phyloP scores from a whole-genome alignment of 2,888 invertebrate species.

The Scaptomyza tumidula region DNA sequence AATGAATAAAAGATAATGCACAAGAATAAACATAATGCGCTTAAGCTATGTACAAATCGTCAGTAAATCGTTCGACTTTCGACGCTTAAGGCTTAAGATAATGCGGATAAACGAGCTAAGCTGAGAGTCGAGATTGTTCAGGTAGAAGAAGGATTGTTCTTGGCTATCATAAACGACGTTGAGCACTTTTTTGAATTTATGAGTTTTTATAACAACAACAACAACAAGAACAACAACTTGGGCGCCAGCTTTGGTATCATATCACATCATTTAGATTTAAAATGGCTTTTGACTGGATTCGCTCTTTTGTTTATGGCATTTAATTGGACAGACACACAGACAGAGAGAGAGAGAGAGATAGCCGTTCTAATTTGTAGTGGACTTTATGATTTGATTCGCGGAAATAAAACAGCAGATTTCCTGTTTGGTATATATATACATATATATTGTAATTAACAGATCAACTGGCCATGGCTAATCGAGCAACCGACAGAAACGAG shows the following conservation, averaged over 20 bases:
- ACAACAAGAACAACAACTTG: conserved; percentile 12
- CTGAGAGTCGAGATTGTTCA: background rate
- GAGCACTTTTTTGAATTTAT: conserved; percentile 64
- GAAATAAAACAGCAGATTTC: conserved; percentile 46
- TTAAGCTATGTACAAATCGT: conserved; percentile 32
- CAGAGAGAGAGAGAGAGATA: conserved; percentile 40
- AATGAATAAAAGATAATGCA: background rate
- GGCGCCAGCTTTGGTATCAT: conserved; percentile 28
- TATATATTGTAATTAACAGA: conserved; percentile 80
- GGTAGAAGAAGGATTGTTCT: background rate
- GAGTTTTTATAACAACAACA: conserved; percentile 44
- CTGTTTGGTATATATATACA: background rate
- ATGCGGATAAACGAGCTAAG: conserved; percentile 56
- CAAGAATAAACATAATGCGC: background rate
- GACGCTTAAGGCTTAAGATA: conserved; percentile 62
- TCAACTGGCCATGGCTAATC: conserved; percentile 84
- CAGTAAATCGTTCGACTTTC: conserved; percentile 49
- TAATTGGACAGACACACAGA: conserved; percentile 66
- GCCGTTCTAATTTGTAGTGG: conserved; percentile 56
- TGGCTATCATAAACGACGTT: conserved; percentile 55
- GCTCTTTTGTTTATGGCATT: conserved; percentile 69
- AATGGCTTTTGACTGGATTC: conserved; percentile 42
- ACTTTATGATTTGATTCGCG: conserved; percentile 75
- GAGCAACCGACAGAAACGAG: conserved; percentile 61
- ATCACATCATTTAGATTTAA: conserved; percentile 64